These are phyloP conservation scores for Oreochromis tanganicae DNA, from an alignment of 2,113 vertebrate genomes.

Conservation along the genomic window DNA sequence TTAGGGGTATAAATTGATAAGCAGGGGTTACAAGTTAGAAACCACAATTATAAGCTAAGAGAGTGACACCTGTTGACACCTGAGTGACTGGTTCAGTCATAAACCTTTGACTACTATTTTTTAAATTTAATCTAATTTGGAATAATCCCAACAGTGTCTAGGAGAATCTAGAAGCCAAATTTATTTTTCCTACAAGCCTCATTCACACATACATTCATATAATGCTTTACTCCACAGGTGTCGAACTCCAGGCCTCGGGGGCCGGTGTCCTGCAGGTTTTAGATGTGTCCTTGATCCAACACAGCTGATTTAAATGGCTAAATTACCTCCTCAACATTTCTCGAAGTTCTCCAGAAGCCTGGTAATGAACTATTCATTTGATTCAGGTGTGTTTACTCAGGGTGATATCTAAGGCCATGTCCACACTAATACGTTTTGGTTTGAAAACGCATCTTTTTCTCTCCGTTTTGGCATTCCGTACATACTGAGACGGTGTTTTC, in stretches of 20 bases:
- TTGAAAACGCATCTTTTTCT: neutral
- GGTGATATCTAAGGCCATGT: neutral
- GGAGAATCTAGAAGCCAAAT: neutral
- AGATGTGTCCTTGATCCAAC: neutral
- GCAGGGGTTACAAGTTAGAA: neutral
- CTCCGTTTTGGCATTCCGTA: neutral
- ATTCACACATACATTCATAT: neutral
- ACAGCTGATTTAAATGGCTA: neutral
- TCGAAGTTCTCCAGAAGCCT: neutral
- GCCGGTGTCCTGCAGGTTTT: neutral
- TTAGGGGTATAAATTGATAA: neutral
- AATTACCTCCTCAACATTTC: neutral
- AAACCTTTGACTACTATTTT: neutral
- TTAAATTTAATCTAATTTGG: neutral
- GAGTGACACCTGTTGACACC: neutral
- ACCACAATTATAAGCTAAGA: neutral
- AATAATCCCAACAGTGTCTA: neutral
- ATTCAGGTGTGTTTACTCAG: neutral
- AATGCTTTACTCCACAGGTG: neutral
- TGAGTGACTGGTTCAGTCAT: neutral
- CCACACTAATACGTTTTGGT: neutral
- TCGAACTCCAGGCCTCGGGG: neutral
- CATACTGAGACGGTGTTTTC: rapidly evolving
- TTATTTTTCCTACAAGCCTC: neutral
- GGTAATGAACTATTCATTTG: neutral